Conservation (phyloP, 2,888 invertebrate species). For the Camptogramma bilineatum region DNA sequence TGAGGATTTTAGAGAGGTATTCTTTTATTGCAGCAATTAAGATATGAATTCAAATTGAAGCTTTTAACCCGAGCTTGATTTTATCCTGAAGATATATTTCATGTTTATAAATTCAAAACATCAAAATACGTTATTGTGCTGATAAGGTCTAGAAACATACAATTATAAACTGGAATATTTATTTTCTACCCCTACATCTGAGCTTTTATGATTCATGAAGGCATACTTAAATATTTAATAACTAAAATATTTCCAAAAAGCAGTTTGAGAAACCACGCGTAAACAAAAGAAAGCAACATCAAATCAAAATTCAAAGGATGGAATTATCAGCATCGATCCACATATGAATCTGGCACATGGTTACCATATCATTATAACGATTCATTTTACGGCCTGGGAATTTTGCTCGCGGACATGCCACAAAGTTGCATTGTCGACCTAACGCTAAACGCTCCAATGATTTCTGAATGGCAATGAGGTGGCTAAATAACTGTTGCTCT, state of each 20-base stretch:
- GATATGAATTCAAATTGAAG: conserved; percentile 75
- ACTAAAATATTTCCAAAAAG: background rate
- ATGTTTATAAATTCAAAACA: conserved; percentile 27
- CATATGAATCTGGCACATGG: conserved; percentile 65
- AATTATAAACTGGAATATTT: too few species aligned
- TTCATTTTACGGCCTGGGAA: conserved; percentile 68
- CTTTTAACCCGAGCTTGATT: conserved; percentile 70
- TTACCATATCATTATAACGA: conserved; percentile 65
- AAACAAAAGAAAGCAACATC: conserved; percentile 28
- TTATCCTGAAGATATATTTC: conserved; percentile 56
- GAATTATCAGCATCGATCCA: conserved; percentile 63
- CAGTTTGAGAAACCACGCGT: background rate
- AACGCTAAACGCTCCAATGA: conserved; percentile 55
- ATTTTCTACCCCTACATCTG: too few species aligned
- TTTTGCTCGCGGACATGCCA: conserved; percentile 54
- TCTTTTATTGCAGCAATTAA: conserved; percentile 82
- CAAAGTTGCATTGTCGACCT: conserved; percentile 52
- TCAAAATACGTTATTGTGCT: conserved; percentile 9
- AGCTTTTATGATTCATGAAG: too few species aligned
- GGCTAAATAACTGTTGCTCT: conserved; percentile 32
- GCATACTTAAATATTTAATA: background rate
- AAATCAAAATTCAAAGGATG: conserved; percentile 69
- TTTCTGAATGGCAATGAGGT: conserved; percentile 60
- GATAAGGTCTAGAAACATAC: too few species aligned
- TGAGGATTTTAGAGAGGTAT: conserved; percentile 74